Percentiles rank a stretch among this genome's conserved stretches.
These are phyloP conservation scores for Neodiprion fabricii DNA, from an alignment of 1,140 invertebrate genomes.

Conservation along the genomic window DNA sequence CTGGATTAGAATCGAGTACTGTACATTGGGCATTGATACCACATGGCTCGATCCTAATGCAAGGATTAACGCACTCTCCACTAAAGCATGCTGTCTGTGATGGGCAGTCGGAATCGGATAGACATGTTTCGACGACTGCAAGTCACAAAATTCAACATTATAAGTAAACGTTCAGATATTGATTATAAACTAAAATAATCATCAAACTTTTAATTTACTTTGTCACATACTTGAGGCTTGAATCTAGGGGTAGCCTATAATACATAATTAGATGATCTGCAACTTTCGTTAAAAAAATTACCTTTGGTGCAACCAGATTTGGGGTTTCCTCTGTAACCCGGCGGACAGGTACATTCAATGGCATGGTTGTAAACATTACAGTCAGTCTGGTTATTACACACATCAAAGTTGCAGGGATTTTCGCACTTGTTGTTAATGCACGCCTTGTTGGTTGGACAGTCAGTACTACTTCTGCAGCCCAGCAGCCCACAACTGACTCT, in stretches of 20 bases:
- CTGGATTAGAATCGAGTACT: slow-evolving; percentile 80
- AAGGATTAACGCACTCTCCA: slow-evolving; percentile 84
- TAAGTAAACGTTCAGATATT: not conserved
- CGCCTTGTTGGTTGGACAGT: slow-evolving; percentile 77
- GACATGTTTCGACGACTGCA: slow-evolving; percentile 68
- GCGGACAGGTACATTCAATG: slow-evolving; percentile 79
- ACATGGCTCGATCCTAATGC: slow-evolving; percentile 79
- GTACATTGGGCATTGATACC: slow-evolving; percentile 81
- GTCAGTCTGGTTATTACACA: slow-evolving; percentile 73
- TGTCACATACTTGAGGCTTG: not conserved
- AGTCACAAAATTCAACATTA: slow-evolving; percentile 4
- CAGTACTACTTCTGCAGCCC: slow-evolving; percentile 77
- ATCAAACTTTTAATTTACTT: not conserved
- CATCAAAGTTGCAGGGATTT: slow-evolving; percentile 74
- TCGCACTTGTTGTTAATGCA: slow-evolving; percentile 83
- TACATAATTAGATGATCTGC: slow-evolving; percentile 8
- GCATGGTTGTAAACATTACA: slow-evolving; percentile 80
- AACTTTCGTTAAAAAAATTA: slow-evolving; percentile 27
- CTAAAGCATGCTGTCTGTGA: slow-evolving; percentile 82
- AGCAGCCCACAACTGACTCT: slow-evolving; percentile 75
- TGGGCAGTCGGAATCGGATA: slow-evolving; percentile 82
- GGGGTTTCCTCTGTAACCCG: slow-evolving; percentile 74
- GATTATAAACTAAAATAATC: not conserved
- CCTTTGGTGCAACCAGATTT: slow-evolving; percentile 71
- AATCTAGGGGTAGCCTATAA: not conserved